These are phyloP conservation scores for Corythucha ciliata DNA, from an alignment of 2,888 invertebrate species.

Conservation along the genomic window DNA sequence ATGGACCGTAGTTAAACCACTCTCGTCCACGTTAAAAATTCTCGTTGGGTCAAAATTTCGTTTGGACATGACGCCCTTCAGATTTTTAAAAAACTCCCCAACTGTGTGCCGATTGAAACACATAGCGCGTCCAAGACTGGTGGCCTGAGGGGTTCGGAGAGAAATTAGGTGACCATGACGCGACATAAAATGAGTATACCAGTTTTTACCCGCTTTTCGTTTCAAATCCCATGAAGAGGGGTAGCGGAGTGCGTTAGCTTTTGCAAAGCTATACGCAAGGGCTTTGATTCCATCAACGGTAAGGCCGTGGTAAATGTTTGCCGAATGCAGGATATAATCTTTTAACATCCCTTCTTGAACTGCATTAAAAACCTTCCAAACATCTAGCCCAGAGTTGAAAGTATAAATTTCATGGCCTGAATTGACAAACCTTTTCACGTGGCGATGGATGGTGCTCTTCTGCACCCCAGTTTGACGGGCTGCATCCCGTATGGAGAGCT, in stretches of 20 bases:
- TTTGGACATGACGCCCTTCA: constrained; percentile 3
- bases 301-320: constrained; percentile 7
- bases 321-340: constrained; percentile 5
- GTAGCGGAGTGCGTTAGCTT: not conserved
- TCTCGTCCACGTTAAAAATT: constrained; percentile 8
- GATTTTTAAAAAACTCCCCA: not conserved
- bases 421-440: not conserved
- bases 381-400: constrained; percentile 7
- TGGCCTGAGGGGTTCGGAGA: constrained; percentile 1
- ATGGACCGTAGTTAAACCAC: constrained; percentile 2
- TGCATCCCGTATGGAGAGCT: constrained; percentile 2
- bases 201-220: not conserved
- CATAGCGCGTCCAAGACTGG: not conserved
- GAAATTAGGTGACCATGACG: constrained; percentile 6
- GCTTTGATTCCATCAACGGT: constrained; percentile 4
- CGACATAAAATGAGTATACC: constrained; percentile 4
- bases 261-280: constrained; percentile 1
- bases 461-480: not conserved
- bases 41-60: not conserved
- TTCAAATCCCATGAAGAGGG: constrained; percentile 5
- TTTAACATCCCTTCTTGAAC: constrained; percentile 2
- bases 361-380: constrained; percentile 7
- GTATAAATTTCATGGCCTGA: constrained; percentile 3
- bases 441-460: constrained; percentile 4
- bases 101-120: not conserved